Base-by-base conservation (phyloP, 2,113 vertebrate species). In the Misgurnus anguillicaudatus region DNA sequence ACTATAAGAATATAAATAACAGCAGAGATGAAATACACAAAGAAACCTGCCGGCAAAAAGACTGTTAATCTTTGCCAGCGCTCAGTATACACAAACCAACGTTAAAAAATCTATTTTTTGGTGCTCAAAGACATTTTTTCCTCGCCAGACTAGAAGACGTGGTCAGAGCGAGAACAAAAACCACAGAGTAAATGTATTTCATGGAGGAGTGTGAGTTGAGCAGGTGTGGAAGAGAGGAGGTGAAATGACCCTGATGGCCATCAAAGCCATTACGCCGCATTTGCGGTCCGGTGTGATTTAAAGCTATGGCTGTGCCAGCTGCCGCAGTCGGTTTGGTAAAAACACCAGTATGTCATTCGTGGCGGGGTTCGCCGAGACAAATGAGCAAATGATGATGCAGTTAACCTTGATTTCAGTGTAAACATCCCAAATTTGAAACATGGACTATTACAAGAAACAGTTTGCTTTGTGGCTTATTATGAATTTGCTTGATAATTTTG, bases 31-130 rank as follows among this genome's bases (percentile, higher is more conserved):
- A 64, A 73, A 69, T 45, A 39, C 57, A 60, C 41, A 67, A 65
- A 47, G 48, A 51, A 58, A 70, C 61, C 67, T 85, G 39, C 71
- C 80, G 61, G 64, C 79, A 82, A 70, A 82, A 82, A 77, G 45
- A 72, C 68, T 71, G 80, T 83, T 82, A 80, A 87, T 88, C 83
- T 86, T 65, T 85, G 71, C 45, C 57, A 58, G 71, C 61, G 78
- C 78, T 13, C 75, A 81, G 64, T 57, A 74, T 81, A 81, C 73
- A 69, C 31, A 77, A 80, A 80, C 24, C 66, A 76, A 75, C 76
- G 63, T 68, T 63, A 84, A 81, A 73, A 67, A 45, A 70, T 68
- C 60, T 48, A 53, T 51, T 84, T 80, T 82, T 71, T 60, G 66
- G 24, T 78, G 48, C 69, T 57, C 53, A 57, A 51, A 51, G 11